Conservation (phyloP, 2,113 vertebrate genomes). For the Theristicus caerulescens region DNA sequence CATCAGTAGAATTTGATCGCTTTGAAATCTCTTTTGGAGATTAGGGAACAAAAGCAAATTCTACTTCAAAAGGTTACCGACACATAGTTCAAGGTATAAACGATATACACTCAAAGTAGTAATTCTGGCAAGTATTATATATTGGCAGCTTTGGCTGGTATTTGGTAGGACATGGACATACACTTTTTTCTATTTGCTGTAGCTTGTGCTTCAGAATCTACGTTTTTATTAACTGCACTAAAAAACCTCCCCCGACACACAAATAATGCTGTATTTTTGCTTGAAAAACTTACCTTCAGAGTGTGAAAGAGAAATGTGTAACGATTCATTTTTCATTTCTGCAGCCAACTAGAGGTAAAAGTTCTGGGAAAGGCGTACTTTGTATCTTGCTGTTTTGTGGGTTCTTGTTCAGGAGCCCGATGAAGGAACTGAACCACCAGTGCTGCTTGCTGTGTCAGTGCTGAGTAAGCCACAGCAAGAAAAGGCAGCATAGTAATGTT, state of each 20-base stretch:
- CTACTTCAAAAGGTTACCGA: not conserved
- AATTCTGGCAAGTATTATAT: not conserved
- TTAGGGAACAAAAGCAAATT: constrained; percentile 19
- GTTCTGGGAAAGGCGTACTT: not conserved
- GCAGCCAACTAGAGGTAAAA: not conserved
- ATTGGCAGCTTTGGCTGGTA: not conserved
- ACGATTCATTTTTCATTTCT: not conserved
- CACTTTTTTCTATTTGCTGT: not conserved
- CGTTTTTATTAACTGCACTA: not conserved
- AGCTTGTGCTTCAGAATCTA: not conserved
- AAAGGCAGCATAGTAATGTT: not conserved
- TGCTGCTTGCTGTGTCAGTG: not conserved
- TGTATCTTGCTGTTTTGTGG: not conserved
- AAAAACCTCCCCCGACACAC: not conserved
- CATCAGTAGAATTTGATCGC: not conserved
- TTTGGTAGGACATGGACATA: not conserved
- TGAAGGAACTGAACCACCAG: not conserved
- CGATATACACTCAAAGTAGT: not conserved
- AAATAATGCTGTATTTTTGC: not conserved
- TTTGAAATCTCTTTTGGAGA: constrained; percentile 2
- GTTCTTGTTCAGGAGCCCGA: not conserved
- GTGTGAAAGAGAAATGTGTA: not conserved
- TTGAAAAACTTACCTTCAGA: not conserved
- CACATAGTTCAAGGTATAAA: not conserved
- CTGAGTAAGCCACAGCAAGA: not conserved